Evolutionary conservation across 2,888 invertebrate species (phyloP).

Genomic region (Tribolium freemani): DNA sequence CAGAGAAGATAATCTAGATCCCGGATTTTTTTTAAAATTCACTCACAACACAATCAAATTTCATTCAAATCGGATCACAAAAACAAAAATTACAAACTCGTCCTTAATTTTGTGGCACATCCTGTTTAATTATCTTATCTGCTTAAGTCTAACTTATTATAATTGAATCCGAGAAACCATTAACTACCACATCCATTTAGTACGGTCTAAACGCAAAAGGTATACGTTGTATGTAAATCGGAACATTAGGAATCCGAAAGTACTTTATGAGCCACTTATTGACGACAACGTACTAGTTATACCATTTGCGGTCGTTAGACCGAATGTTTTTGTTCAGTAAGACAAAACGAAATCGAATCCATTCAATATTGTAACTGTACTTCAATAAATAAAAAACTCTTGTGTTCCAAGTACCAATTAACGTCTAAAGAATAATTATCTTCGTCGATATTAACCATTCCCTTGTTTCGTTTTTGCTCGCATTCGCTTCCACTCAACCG

Average conservation of each 20-base stretch:
- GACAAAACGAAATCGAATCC: background rate
- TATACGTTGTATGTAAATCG: constrained; percentile 55
- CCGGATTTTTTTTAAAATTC: background rate
- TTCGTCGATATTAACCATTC: constrained; percentile 23
- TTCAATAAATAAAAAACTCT: background rate
- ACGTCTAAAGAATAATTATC: constrained; percentile 22
- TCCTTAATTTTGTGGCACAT: no score
- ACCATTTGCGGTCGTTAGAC: background rate
- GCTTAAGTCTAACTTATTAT: constrained; percentile 5
- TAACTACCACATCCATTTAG: no score
- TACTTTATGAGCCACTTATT: constrained; percentile 53
- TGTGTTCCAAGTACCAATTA: constrained; percentile 1
- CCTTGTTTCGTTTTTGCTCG: constrained; percentile 23
- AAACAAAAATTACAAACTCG: no score
- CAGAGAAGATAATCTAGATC: background rate
- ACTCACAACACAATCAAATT: no score
- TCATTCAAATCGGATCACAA: no score
- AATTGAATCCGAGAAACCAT: constrained; percentile 25
- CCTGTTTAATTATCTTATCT: constrained; percentile 2
- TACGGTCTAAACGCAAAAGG: constrained; percentile 29
- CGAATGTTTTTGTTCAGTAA: constrained; percentile 3
- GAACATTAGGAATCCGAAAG: constrained; percentile 54
- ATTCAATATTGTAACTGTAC: background rate
- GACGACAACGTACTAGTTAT: constrained; percentile 32
- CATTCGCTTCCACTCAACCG: constrained; percentile 24